phyloP scores from a whole-genome alignment of 2,888 invertebrate species.

The Drosophila colorata region DNA sequence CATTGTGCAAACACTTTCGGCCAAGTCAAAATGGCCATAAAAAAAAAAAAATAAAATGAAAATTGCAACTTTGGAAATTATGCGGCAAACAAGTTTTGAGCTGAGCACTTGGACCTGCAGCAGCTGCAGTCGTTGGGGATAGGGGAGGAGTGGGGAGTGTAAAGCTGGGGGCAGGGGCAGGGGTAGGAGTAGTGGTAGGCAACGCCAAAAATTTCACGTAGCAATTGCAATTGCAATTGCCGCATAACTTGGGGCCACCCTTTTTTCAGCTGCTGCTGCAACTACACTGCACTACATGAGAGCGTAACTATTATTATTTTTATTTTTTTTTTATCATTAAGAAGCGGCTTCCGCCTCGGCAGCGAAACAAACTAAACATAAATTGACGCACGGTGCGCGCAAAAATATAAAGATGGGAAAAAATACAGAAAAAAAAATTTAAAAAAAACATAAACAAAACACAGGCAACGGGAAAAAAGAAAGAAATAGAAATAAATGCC shows the following conservation, averaged over 20 bases:
- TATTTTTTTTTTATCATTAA: slow-evolving; percentile 64
- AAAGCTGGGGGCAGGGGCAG: no score
- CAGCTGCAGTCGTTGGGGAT: background rate
- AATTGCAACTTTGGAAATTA: slow-evolving; percentile 76
- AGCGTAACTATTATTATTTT: slow-evolving; percentile 35
- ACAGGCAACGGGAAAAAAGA: slow-evolving; percentile 30
- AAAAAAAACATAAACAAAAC: slow-evolving; percentile 50
- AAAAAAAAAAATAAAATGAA: slow-evolving; percentile 59
- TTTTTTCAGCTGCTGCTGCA: slow-evolving; percentile 42
- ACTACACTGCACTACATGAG: slow-evolving; percentile 40
- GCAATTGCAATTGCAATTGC: slow-evolving; percentile 34
- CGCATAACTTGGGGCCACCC: slow-evolving; percentile 52
- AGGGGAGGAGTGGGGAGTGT: no score
- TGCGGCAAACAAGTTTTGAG: slow-evolving; percentile 69
- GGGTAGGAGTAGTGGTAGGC: background rate
- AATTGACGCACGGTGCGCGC: slow-evolving; percentile 64
- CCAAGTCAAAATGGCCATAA: slow-evolving; percentile 62
- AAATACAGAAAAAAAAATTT: slow-evolving; percentile 26
- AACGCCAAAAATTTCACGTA: slow-evolving; percentile 39
- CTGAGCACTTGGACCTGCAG: slow-evolving; percentile 21
- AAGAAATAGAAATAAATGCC: slow-evolving; percentile 6
- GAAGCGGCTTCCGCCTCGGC: slow-evolving; percentile 60
- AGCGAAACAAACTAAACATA: slow-evolving; percentile 49
- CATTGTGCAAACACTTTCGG: slow-evolving; percentile 49
- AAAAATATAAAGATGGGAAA: slow-evolving; percentile 66